Conservation (phyloP, 2,888 invertebrate species). For the Plutella xylostella region DNA sequence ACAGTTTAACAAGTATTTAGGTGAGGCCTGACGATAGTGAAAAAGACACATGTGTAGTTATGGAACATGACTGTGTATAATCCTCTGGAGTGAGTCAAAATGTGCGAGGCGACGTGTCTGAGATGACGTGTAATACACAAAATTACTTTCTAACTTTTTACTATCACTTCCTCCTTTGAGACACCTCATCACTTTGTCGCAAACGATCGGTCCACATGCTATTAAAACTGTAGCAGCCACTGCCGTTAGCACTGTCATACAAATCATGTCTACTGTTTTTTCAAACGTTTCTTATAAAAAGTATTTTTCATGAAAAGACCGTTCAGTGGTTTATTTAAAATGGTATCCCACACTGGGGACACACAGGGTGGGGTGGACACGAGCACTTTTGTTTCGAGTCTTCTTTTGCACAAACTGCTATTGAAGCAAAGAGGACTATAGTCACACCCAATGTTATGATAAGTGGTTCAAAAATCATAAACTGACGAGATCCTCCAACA, state of each 20-base stretch:
- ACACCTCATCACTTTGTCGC: conserved; percentile 30
- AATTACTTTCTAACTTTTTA: too few species aligned
- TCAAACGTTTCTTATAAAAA: too few species aligned
- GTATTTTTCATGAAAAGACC: background rate
- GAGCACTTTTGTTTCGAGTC: background rate
- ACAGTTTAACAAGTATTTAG: too few species aligned
- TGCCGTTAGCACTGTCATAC: conserved; percentile 21
- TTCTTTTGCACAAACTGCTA: background rate
- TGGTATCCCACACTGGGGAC: background rate
- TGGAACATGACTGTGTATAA: too few species aligned
- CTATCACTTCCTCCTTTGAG: too few species aligned
- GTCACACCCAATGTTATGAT: too few species aligned
- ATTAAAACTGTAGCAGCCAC: conserved; percentile 26
- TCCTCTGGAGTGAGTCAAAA: too few species aligned
- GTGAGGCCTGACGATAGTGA: too few species aligned
- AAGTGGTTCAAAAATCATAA: background rate
- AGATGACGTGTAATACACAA: too few species aligned
- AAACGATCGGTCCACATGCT: conserved; percentile 29
- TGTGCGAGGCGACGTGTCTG: too few species aligned
- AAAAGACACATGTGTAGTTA: too few species aligned
- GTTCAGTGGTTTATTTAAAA: background rate
- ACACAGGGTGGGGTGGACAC: background rate
- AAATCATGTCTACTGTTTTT: background rate
- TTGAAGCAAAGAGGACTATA: too few species aligned
- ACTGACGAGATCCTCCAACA: background rate